Conservation (phyloP, 2,888 invertebrate genomes). For the Chrysina gloriosa region DNA sequence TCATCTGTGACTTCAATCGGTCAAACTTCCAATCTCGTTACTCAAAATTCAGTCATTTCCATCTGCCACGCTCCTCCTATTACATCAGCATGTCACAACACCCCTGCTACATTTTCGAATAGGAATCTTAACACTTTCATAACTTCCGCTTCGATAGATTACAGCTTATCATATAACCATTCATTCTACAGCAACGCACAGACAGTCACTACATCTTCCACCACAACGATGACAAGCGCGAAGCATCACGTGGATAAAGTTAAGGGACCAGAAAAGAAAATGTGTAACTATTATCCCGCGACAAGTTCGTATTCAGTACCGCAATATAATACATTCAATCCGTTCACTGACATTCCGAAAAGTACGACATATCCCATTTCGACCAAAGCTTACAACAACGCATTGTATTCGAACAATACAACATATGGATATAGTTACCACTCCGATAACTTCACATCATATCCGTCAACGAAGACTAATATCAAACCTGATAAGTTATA, state of each 20-base stretch:
- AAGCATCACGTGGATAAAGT: conserved; percentile 22
- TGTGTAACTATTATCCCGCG: conserved; percentile 30
- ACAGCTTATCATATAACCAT: conserved; percentile 36
- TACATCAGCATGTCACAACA: conserved; percentile 5
- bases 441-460: conserved; percentile 52
- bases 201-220: conserved; percentile 13
- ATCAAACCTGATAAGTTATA: conserved; percentile 51
- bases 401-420: conserved; percentile 58
- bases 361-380: conserved; percentile 38
- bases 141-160: conserved; percentile 2
- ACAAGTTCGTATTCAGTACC: conserved; percentile 35
- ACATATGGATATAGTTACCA: conserved; percentile 57
- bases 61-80: neutral
- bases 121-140: neutral
- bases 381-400: conserved; percentile 53
- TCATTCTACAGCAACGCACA: conserved; percentile 29
- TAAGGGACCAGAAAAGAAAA: conserved; percentile 19
- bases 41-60: no score
- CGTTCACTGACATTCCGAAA: conserved; percentile 56
- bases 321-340: conserved; percentile 57
- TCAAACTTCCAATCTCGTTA: conserved; percentile 2
- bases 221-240: conserved; percentile 3
- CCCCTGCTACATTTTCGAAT: neutral
- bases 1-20: neutral
- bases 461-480: conserved; percentile 49